These are phyloP conservation scores for Hippopotamus amphibius DNA, from an alignment of 2,113 vertebrate species.

Conservation along the genomic window DNA sequence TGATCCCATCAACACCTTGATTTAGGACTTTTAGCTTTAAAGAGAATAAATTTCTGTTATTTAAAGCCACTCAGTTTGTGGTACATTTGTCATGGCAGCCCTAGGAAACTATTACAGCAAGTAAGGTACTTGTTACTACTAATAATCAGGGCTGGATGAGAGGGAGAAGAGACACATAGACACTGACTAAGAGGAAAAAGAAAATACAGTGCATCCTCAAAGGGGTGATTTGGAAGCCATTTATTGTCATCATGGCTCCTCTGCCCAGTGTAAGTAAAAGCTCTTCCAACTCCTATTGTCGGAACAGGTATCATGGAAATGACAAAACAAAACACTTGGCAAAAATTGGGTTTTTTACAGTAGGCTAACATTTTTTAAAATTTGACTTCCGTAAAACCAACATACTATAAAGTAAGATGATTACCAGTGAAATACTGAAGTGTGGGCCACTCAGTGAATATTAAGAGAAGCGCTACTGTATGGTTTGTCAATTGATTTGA, in stretches of 20 bases:
- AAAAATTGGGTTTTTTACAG: background rate
- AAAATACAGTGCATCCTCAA: background rate
- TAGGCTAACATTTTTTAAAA: background rate
- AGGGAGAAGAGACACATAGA: background rate
- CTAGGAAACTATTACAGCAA: background rate
- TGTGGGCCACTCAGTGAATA: background rate
- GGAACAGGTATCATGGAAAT: background rate
- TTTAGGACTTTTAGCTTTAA: background rate
- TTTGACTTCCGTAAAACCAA: background rate
- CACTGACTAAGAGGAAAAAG: background rate
- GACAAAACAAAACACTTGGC: background rate
- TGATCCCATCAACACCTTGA: background rate
- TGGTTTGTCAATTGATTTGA: constrained; percentile 10
- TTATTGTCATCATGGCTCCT: background rate
- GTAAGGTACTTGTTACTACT: background rate
- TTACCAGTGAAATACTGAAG: background rate
- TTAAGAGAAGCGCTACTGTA: background rate
- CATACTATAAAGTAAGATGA: background rate
- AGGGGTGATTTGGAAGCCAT: background rate
- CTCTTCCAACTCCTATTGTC: background rate
- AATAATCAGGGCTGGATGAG: background rate
- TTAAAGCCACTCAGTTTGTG: background rate
- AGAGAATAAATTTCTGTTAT: background rate
- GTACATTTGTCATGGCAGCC: background rate
- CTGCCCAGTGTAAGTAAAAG: background rate